Conservation (phyloP, 2,113 vertebrate genomes). For the Ceyx margarethae region DNA sequence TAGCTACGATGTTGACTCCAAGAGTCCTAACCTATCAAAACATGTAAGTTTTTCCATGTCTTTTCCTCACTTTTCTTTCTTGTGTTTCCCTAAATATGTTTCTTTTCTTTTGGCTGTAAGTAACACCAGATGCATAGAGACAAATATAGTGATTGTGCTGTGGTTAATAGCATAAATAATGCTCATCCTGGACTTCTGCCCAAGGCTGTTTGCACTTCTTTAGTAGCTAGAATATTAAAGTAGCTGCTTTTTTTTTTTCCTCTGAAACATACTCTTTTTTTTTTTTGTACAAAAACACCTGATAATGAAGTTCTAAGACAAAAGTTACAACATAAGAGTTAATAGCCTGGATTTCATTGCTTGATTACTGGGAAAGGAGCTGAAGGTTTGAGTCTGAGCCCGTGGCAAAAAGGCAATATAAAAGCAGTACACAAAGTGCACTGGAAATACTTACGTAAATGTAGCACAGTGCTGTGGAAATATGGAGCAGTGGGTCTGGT, state of each 20-base stretch:
- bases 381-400: neutral
- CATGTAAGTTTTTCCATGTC: slow-evolving; percentile 83
- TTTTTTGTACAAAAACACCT: neutral
- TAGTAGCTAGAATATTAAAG: neutral
- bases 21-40: slow-evolving; percentile 95
- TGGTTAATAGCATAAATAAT: neutral
- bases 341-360: neutral
- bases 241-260: neutral
- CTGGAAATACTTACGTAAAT: neutral
- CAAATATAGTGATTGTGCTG: neutral
- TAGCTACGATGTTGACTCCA: slow-evolving; percentile 98
- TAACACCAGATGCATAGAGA: neutral
- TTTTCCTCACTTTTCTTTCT: neutral
- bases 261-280: neutral
- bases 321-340: neutral
- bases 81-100: neutral
- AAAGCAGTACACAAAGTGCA: neutral
- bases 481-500: neutral
- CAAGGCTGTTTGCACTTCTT: neutral
- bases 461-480: neutral
- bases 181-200: neutral
- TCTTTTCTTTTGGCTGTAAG: neutral
- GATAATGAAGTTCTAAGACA: neutral
- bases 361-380: neutral
- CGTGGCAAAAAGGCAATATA: neutral